A percentile compares a stretch with the other conserved stretches of the same genome.
phyloP scores from a whole-genome alignment of 2,797 vertebrate species.

The Aselliscus stoliczkanus region DNA sequence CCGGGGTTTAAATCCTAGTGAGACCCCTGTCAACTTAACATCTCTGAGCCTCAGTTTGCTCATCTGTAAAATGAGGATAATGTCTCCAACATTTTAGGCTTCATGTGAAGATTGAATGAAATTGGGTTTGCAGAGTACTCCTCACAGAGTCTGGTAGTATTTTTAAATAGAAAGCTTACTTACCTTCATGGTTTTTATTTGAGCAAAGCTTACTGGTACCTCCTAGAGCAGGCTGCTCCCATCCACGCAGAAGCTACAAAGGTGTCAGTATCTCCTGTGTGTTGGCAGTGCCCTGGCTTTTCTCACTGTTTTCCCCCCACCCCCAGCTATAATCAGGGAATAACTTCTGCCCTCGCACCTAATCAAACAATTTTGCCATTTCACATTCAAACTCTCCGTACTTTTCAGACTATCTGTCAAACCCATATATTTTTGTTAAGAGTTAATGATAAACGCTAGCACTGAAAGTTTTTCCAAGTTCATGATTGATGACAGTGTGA shows the following conservation, averaged over 20 bases:
- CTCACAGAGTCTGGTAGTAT: neutral
- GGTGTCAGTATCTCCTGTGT: accelerated
- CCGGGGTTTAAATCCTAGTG: neutral
- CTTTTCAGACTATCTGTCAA: slow-evolving; percentile 46
- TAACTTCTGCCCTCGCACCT: slow-evolving; percentile 5
- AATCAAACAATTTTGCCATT: slow-evolving; percentile 42
- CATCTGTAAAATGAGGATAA: neutral
- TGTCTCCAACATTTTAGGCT: neutral
- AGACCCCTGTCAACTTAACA: neutral
- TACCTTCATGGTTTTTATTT: neutral
- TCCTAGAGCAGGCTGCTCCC: neutral
- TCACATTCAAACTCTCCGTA: neutral
- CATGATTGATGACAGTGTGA: slow-evolving; percentile 48
- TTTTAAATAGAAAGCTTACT: neutral
- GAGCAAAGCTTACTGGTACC: neutral
- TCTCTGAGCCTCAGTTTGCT: neutral
- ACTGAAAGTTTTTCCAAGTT: slow-evolving; percentile 16
- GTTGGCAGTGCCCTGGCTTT: neutral
- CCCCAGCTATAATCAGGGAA: neutral
- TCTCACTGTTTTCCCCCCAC: neutral
- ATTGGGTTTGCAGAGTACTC: neutral
- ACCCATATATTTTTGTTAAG: slow-evolving; percentile 66
- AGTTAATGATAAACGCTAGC: slow-evolving; percentile 58
- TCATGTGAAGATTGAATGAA: neutral
- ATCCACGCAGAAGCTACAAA: neutral